Conservation (phyloP, 2,113 vertebrate genomes). For the Menidia beryllina region DNA sequence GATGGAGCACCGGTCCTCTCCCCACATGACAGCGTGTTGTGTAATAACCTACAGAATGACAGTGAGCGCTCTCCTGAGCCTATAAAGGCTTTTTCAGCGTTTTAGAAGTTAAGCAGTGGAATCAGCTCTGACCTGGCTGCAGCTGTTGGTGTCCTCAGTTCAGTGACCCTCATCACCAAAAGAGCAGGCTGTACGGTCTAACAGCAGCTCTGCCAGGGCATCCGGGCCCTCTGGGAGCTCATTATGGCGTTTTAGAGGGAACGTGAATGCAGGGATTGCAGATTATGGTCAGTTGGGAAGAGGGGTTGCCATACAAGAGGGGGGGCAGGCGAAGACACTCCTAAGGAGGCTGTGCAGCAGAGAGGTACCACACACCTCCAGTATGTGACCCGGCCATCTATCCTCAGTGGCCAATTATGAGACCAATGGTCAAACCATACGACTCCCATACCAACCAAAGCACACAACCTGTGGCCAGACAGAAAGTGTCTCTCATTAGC, state of each 20-base stretch:
- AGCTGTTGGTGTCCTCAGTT: too few species aligned
- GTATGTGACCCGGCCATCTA: constrained; percentile 28
- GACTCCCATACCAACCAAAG: constrained; percentile 45
- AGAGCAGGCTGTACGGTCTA: not conserved
- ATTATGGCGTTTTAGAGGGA: constrained; percentile 63
- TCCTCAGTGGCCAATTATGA: constrained; percentile 71
- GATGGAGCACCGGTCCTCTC: too few species aligned
- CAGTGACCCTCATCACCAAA: not conserved
- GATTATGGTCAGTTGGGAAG: constrained; percentile 47
- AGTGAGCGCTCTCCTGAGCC: too few species aligned
- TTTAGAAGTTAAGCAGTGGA: accelerated
- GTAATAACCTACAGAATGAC: too few species aligned
- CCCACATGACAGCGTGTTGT: too few species aligned
- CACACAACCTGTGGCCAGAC: constrained; percentile 47
- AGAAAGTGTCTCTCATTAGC: constrained; percentile 48
- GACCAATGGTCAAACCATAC: constrained; percentile 29
- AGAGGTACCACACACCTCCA: constrained; percentile 19
- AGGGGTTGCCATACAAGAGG: constrained; percentile 23
- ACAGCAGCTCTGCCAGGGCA: constrained; percentile 23
- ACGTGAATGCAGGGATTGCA: constrained; percentile 51
- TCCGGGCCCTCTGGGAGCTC: constrained; percentile 70
- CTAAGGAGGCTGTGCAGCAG: constrained; percentile 36
- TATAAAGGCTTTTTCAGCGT: not conserved
- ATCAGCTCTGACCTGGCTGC: not conserved
- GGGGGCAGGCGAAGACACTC: constrained; percentile 32